Percentiles rank a stretch among this genome's conserved stretches.
phyloP scores from a whole-genome alignment of 2,888 invertebrate species.

The Idaea aversata region DNA sequence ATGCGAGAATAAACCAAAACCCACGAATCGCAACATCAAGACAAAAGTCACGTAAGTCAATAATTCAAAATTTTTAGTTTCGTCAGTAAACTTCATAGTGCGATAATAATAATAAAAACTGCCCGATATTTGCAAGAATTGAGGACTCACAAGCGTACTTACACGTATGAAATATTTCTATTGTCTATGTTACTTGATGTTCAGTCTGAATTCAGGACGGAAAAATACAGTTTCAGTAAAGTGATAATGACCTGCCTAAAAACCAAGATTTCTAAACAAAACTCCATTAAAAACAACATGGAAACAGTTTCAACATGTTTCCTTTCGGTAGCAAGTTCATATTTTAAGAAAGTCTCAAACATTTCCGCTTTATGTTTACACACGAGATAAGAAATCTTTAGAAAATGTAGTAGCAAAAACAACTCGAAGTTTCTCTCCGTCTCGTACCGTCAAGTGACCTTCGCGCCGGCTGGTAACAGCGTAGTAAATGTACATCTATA shows the following conservation, averaged over 20 bases:
- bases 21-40: no score
- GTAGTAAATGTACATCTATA: conserved; percentile 51
- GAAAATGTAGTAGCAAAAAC: conserved; percentile 27
- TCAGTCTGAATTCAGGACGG: background rate
- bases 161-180: no score
- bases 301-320: background rate
- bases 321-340: background rate
- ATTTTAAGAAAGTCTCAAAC: background rate
- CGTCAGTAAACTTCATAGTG: no score
- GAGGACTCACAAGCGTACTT: no score
- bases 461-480: conserved; percentile 73
- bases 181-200: background rate
- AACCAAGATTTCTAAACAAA: background rate
- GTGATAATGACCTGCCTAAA: background rate
- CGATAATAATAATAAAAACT: no score
- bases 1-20: no score
- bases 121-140: no score
- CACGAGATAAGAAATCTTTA: background rate
- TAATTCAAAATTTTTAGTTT: no score
- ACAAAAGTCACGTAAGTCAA: no score
- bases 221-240: background rate
- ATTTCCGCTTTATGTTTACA: background rate
- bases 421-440: conserved; percentile 25
- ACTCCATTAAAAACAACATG: background rate
- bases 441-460: conserved; percentile 58